phyloP scores from a whole-genome alignment of 2,797 vertebrate species.

The Centroberyx gerrardi region DNA sequence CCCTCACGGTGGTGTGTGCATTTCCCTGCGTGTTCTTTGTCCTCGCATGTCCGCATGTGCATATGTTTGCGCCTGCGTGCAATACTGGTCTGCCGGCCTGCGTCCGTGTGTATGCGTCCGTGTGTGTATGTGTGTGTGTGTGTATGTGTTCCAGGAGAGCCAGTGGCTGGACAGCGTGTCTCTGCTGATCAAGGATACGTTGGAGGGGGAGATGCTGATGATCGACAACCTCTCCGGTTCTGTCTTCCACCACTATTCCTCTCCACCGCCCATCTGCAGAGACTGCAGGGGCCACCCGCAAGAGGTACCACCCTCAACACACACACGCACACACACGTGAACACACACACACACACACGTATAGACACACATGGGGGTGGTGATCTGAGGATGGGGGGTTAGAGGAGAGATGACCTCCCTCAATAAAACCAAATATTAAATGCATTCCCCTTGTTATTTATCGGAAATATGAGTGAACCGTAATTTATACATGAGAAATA shows the following conservation, averaged over 20 bases:
- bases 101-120: slow-evolving; percentile 71
- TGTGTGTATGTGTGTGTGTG: slow-evolving; percentile 49
- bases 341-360: slow-evolving; percentile 36
- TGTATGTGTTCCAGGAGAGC: slow-evolving; percentile 93
- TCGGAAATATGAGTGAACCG: too few relatives aligned
- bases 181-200: slow-evolving; percentile 98
- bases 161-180: slow-evolving; percentile 99
- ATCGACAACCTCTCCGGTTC: slow-evolving; percentile 99
- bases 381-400: too few relatives aligned
- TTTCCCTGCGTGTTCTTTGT: slow-evolving; percentile 84
- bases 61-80: slow-evolving; percentile 80
- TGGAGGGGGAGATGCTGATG: slow-evolving; percentile 99
- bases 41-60: slow-evolving; percentile 84
- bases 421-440: background rate
- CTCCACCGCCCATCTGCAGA: slow-evolving; percentile 90
- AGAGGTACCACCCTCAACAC: slow-evolving; percentile 88
- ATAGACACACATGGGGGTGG: background rate
- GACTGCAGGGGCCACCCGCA: slow-evolving; percentile 93
- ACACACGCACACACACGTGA: slow-evolving; percentile 5
- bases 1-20: slow-evolving; percentile 75
- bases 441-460: background rate
- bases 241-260: slow-evolving; percentile 99
- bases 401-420: background rate
- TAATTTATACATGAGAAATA: too few relatives aligned
- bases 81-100: slow-evolving; percentile 80